Evolutionary conservation across 2,888 invertebrate genomes (phyloP).

Genomic region (Caenorhabditis sp.): DNA sequence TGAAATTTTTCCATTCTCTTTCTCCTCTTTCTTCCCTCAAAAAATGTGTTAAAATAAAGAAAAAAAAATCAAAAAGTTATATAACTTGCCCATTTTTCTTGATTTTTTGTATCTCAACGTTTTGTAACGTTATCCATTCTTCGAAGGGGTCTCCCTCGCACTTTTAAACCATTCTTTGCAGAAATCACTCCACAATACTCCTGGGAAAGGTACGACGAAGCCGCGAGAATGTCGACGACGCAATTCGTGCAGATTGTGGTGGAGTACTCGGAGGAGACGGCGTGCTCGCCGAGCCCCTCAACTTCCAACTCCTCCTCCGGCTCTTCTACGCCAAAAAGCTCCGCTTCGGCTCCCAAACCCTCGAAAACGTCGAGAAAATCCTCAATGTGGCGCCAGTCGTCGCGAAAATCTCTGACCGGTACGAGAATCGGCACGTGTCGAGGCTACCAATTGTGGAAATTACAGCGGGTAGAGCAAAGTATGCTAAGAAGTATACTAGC

Average conservation of each 20-base stretch:
- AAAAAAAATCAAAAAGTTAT: constrained; percentile 29
- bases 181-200: no score
- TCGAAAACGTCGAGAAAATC: constrained; percentile 7
- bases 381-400: constrained; percentile 23
- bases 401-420: constrained; percentile 36
- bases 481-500: constrained; percentile 35
- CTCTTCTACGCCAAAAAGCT: not conserved
- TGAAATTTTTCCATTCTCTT: constrained; percentile 6
- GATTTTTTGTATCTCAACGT: not conserved
- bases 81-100: not conserved
- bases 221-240: constrained; percentile 32
- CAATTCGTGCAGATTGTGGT: constrained; percentile 45
- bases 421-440: constrained; percentile 6
- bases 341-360: constrained; percentile 13
- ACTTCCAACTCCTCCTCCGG: constrained; percentile 43
- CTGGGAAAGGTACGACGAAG: constrained; percentile 30
- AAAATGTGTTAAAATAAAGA: constrained; percentile 31
- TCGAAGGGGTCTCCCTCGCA: no score
- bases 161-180: constrained; percentile 18
- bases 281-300: constrained; percentile 42
- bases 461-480: constrained; percentile 46
- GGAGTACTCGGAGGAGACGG: constrained; percentile 28
- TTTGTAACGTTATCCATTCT: constrained; percentile 22
- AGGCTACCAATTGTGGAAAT: constrained; percentile 15
- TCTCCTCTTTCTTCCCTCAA: constrained; percentile 36